Evolutionary conservation across 2,113 vertebrate genomes (phyloP).

Genomic region (Melanotaenia duboulayi): DNA sequence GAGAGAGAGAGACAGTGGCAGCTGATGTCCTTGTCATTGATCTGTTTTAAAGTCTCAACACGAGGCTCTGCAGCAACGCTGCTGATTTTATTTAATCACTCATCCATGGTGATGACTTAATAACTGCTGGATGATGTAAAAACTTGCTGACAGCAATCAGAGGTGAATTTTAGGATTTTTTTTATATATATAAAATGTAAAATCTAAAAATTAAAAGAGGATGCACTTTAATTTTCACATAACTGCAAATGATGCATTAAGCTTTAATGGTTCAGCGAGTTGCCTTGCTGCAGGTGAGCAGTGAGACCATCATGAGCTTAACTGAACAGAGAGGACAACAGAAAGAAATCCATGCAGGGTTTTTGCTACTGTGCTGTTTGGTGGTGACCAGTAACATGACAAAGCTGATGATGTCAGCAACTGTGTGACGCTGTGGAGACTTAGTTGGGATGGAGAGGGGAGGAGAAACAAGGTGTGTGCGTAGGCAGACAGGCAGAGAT

Average conservation of each 20-base stretch:
- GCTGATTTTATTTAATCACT: background rate
- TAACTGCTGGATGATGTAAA: background rate
- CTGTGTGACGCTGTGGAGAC: conserved; percentile 31
- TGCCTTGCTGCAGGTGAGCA: no score
- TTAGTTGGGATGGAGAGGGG: background rate
- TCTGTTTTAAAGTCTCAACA: conserved; percentile 44
- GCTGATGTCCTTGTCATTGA: conserved; percentile 15
- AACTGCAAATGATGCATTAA: no score
- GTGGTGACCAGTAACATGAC: background rate
- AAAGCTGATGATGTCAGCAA: conserved; percentile 30
- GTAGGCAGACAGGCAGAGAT: background rate
- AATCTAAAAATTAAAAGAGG: no score
- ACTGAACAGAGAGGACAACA: background rate
- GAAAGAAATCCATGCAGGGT: background rate
- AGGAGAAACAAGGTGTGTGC: background rate
- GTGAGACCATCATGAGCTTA: background rate
- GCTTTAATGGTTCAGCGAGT: no score
- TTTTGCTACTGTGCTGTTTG: background rate
- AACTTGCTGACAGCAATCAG: background rate
- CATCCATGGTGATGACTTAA: background rate
- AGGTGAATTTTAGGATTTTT: background rate
- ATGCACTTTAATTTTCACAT: background rate
- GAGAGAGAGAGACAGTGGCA: background rate
- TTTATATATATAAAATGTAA: no score
- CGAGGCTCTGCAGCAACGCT: conserved; percentile 47